Conservation (phyloP, 2,888 invertebrate genomes). For the Callinectes sapidus region DNA sequence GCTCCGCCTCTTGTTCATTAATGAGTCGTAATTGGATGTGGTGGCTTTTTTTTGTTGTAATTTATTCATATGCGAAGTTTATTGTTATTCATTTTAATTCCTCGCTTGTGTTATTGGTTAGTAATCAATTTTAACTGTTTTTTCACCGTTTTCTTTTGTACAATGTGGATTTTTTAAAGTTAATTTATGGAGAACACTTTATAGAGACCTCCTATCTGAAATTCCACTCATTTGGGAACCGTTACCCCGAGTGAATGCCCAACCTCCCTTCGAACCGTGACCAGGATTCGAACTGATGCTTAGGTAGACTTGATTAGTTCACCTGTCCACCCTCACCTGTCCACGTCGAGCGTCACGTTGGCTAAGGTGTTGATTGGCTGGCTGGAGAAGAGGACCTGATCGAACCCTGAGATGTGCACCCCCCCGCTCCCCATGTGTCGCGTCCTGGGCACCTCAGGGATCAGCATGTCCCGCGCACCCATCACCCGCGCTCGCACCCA, state of each 20-base stretch:
- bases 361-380: slow-evolving; percentile 59
- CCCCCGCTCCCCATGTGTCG: slow-evolving; percentile 68
- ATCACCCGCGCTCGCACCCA: slow-evolving; percentile 56
- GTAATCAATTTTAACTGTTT: too few species aligned
- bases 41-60: not conserved
- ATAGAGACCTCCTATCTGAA: too few species aligned
- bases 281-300: too few species aligned
- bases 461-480: slow-evolving; percentile 51
- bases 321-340: slow-evolving; percentile 44
- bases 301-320: not conserved
- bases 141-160: too few species aligned
- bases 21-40: not conserved
- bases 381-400: slow-evolving; percentile 64
- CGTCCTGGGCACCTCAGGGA: slow-evolving; percentile 71
- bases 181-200: too few species aligned
- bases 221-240: too few species aligned
- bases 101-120: not conserved
- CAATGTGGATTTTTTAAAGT: too few species aligned
- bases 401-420: slow-evolving; percentile 68
- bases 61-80: not conserved
- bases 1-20: not conserved
- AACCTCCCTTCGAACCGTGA: too few species aligned
- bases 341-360: slow-evolving; percentile 44
- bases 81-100: not conserved
- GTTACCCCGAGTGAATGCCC: too few species aligned